Conservation (phyloP, 2,888 invertebrate genomes). For the Cataglyphis cursor region DNA sequence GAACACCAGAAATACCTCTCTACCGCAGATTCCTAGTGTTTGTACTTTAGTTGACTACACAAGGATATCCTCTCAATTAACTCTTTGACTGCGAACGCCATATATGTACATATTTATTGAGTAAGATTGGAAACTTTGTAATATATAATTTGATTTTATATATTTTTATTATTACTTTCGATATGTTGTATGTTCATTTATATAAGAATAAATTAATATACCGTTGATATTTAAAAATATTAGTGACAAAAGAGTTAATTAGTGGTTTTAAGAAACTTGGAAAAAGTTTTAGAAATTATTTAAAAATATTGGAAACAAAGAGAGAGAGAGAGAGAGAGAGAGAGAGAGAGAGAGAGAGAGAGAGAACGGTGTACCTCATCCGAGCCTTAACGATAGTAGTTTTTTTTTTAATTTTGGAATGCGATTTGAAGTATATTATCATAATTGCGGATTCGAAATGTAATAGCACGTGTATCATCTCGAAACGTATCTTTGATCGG, state of each 20-base stretch:
- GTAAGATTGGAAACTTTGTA: not conserved
- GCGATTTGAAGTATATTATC: not conserved
- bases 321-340: too few relatives aligned
- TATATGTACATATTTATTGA: not conserved
- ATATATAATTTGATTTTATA: not conserved
- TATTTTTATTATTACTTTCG: not conserved
- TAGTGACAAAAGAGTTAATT: not conserved
- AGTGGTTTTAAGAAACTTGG: not conserved
- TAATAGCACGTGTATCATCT: not conserved
- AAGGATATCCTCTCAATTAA: conserved; percentile 9
- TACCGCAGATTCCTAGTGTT: not conserved
- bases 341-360: too few relatives aligned
- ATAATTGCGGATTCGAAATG: not conserved
- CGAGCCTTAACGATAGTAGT: not conserved
- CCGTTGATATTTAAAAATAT: not conserved
- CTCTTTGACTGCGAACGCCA: not conserved
- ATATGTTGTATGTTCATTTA: not conserved
- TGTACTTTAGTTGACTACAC: not conserved
- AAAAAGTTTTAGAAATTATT: not conserved
- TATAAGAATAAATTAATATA: conserved; percentile 6
- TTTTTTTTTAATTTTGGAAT: not conserved
- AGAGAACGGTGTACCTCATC: too few relatives aligned
- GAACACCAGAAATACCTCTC: conserved; percentile 7
- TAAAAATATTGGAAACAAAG: not conserved
- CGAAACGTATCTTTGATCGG: not conserved